phyloP scores from a whole-genome alignment of 2,797 vertebrate species.

The Martes flavigula region DNA sequence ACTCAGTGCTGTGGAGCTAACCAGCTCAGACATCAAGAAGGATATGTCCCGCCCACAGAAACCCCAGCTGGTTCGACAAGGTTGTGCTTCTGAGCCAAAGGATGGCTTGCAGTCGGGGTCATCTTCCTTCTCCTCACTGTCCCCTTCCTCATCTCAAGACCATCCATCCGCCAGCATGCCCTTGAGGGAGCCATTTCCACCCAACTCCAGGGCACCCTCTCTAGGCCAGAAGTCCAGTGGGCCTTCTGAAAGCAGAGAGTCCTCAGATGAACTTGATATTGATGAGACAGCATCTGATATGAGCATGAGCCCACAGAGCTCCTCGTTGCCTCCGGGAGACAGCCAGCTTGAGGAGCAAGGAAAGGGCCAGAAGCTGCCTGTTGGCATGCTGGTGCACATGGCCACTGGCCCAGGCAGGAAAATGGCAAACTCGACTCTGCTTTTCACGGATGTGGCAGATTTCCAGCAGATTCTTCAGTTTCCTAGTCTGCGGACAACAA shows the following conservation, averaged over 20 bases:
- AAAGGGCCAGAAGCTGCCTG: slow-evolving; percentile 84
- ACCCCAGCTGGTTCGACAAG: slow-evolving; percentile 88
- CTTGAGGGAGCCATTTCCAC: slow-evolving; percentile 82
- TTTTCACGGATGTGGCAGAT: slow-evolving; percentile 91
- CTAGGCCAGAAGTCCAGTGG: slow-evolving; percentile 92
- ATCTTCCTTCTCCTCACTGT: slow-evolving; percentile 82
- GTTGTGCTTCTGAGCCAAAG: slow-evolving; percentile 90
- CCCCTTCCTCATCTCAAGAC: slow-evolving; percentile 85
- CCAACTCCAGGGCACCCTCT: slow-evolving; percentile 89
- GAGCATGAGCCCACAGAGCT: slow-evolving; percentile 90
- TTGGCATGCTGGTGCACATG: slow-evolving; percentile 91
- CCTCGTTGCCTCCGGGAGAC: slow-evolving; percentile 87
- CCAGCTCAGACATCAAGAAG: slow-evolving; percentile 92
- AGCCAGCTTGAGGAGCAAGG: slow-evolving; percentile 83
- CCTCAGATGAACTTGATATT: slow-evolving; percentile 93
- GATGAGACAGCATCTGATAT: slow-evolving; percentile 91
- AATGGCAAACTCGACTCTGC: slow-evolving; percentile 86
- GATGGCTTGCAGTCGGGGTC: slow-evolving; percentile 90
- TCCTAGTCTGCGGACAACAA: slow-evolving; percentile 94
- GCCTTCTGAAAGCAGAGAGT: slow-evolving; percentile 89
- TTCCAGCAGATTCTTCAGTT: slow-evolving; percentile 94
- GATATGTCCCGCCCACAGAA: slow-evolving; percentile 86
- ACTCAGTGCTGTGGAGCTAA: slow-evolving; percentile 95
- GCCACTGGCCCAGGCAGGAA: slow-evolving; percentile 86
- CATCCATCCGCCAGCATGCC: slow-evolving; percentile 71